Percentiles rank a stretch among this genome's conserved stretches.
Evolutionary conservation across 2,797 vertebrate genomes (phyloP).

Genomic region (Delichon dasypus): DNA sequence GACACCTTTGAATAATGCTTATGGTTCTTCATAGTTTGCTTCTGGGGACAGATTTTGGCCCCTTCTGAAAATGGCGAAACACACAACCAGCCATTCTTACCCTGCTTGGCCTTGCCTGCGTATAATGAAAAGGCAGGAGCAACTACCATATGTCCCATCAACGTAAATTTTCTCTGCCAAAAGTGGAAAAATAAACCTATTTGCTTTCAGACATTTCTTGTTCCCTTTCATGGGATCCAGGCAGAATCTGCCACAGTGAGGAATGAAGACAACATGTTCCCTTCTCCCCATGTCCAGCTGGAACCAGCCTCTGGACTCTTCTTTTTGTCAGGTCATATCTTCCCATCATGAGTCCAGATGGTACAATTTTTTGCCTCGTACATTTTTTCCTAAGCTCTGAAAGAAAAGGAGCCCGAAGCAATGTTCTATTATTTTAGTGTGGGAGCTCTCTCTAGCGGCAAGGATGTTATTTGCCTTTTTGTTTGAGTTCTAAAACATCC

Average conservation of each 20-base stretch:
- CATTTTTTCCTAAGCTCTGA: not conserved
- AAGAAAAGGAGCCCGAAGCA: not conserved
- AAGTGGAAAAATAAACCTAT: not conserved
- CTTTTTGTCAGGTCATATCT: conserved; percentile 68
- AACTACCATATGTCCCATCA: not conserved
- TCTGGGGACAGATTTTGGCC: not conserved
- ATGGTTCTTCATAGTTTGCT: not conserved
- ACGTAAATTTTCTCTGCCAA: not conserved
- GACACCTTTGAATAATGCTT: not conserved
- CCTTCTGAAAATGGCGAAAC: not conserved
- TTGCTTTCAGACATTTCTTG: not conserved
- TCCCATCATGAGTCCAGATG: conserved; percentile 63
- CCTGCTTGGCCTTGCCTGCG: not conserved
- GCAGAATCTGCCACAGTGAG: conserved; percentile 24
- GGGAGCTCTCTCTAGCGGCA: conserved; percentile 65
- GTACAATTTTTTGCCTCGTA: conserved; percentile 1
- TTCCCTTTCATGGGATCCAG: not conserved
- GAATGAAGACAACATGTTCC: conserved; percentile 36
- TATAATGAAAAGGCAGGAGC: not conserved
- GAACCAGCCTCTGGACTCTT: conserved; percentile 58
- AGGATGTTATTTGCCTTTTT: conserved; percentile 37
- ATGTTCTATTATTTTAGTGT: conserved; percentile 41
- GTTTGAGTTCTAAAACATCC: not conserved
- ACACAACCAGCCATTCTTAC: not conserved
- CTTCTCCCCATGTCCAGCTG: conserved; percentile 56